Evolutionary conservation across 2,113 vertebrate species (phyloP).

Genomic region (Holacanthus passer): DNA sequence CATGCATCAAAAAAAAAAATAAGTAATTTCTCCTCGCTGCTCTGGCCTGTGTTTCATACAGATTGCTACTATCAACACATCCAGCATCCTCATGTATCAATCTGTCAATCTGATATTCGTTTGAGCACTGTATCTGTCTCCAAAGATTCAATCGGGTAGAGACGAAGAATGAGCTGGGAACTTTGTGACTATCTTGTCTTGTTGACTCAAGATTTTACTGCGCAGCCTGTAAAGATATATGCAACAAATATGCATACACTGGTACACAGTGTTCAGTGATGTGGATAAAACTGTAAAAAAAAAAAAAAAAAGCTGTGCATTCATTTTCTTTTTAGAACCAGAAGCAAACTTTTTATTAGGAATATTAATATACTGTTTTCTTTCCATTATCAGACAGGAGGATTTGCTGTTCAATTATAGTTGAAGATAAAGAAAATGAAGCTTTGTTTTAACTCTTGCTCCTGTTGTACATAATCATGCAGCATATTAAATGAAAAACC

Average conservation of each 20-base stretch:
- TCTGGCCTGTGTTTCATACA: constrained; percentile 79
- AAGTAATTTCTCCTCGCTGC: constrained; percentile 75
- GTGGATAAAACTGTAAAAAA: not conserved
- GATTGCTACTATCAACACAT: constrained; percentile 73
- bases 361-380: too few species aligned
- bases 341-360: not conserved
- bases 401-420: not conserved
- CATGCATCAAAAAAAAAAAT: constrained; percentile 79
- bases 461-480: not conserved
- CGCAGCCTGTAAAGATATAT: constrained; percentile 28
- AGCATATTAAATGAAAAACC: not conserved
- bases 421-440: constrained; percentile 37
- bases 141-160: constrained; percentile 65
- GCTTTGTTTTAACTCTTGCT: constrained; percentile 17
- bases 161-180: constrained; percentile 45
- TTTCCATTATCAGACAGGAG: constrained; percentile 19
- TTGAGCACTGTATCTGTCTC: constrained; percentile 75
- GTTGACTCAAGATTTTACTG: constrained; percentile 55
- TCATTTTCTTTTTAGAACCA: not conserved
- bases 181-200: constrained; percentile 59
- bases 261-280: not conserved
- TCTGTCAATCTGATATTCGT: constrained; percentile 80
- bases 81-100: constrained; percentile 77
- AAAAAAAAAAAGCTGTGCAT: constrained; percentile 1
- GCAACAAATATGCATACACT: not conserved